Conservation (phyloP, 2,797 vertebrate species). For the Catamblyrhynchus diadema region DNA sequence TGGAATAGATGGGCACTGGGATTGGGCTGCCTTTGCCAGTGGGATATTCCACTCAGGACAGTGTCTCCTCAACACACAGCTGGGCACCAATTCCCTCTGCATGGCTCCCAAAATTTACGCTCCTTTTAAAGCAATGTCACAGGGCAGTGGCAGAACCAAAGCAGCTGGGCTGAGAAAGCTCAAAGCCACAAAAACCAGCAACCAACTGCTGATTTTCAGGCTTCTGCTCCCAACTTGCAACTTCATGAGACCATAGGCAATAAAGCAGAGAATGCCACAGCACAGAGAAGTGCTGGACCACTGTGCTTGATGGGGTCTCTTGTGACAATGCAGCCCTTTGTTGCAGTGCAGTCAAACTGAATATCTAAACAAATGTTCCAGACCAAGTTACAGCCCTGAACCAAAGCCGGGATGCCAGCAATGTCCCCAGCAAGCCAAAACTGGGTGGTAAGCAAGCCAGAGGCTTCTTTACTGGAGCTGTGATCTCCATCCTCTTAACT, state of each 20-base stretch:
- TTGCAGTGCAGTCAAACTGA: conserved; percentile 61
- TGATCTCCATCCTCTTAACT: conserved; percentile 60
- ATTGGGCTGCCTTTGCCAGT: neutral
- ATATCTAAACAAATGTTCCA: conserved; percentile 64
- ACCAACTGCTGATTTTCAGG: neutral
- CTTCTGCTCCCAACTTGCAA: neutral
- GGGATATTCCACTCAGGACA: neutral
- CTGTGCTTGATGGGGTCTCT: conserved; percentile 38
- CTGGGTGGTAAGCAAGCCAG: conserved; percentile 49
- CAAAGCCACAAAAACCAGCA: neutral
- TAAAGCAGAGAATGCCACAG: conserved; percentile 39
- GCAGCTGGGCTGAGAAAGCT: neutral
- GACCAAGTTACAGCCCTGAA: conserved; percentile 56
- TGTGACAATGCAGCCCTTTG: conserved; percentile 47
- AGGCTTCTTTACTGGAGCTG: conserved; percentile 57
- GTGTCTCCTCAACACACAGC: rapidly evolving
- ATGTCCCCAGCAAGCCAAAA: conserved; percentile 52
- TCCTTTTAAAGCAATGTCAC: neutral
- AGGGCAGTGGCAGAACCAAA: neutral
- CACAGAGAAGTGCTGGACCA: conserved; percentile 6
- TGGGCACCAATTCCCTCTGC: neutral
- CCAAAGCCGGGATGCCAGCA: conserved; percentile 50
- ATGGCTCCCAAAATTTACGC: neutral
- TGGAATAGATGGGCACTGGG: neutral
- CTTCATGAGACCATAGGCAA: neutral